Evolutionary conservation across 23 tunicate species (phyloP).

Genomic region (Trididemnum clinides): DNA sequence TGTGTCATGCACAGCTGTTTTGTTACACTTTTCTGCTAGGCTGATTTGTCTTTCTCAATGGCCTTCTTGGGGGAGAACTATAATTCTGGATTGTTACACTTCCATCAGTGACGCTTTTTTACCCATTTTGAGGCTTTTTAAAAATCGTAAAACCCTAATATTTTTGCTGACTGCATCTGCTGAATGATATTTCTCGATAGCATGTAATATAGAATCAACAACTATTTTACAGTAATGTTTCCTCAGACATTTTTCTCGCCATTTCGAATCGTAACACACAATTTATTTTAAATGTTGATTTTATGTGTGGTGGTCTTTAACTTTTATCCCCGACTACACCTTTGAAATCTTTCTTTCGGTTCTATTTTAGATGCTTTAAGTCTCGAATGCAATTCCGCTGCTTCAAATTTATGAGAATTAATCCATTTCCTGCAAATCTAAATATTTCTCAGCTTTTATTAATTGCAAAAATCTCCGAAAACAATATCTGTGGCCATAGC

Average conservation of each 20-base stretch:
- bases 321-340: not conserved
- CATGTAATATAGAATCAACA: not conserved
- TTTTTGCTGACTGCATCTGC: not conserved
- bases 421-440: no score
- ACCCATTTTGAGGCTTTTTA: not conserved
- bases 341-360: no score
- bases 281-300: not conserved
- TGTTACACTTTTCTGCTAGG: not conserved
- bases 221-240: not conserved
- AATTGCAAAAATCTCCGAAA: no score
- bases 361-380: no score
- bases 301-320: not conserved
- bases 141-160: no score
- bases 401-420: no score
- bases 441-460: no score
- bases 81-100: not conserved
- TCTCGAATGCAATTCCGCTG: no score
- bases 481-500: no score
- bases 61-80: conserved; percentile 18
- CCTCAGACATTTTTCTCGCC: not conserved
- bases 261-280: no score
- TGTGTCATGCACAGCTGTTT: conserved; percentile 2
- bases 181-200: not conserved
- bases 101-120: not conserved
- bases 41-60: not conserved